Base-by-base conservation (phyloP, 2,797 vertebrate genomes). In the Sebastes iracundus region DNA sequence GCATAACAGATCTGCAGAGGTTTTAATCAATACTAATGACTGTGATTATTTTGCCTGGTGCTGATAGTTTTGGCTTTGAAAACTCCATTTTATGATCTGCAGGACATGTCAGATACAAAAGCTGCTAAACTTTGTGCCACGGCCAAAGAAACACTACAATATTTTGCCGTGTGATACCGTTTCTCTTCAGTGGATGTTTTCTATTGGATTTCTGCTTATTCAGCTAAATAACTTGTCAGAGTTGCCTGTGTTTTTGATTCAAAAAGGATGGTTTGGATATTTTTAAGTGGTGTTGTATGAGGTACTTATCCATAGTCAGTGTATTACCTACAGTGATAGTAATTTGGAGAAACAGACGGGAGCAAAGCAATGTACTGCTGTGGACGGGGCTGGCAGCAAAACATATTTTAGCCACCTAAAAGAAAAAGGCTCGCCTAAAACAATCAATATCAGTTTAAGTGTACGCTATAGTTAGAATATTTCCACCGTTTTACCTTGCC, bases 11-110 rank as follows among this genome's bases (percentile, higher is more conserved):
- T 68, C 56, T 60, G 42, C 12, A 46, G 49, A 33, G 32, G 38
- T 35, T 64, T 70, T 64, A 56, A 77, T 84, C 70, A 8, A 66
- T 75, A 35, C 9, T 68, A 79, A 83, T 63, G 12, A 60, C 35
- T 4, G 18, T 61, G n/a, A 30, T 72, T 52, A 25, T 32, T 79
- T 68, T 42, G 46, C 9, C n/a, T 12, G 18, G 7, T 61, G 58
- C n/a, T 16, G 22, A 52, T 80, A 18, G 16, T 63, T 80, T 60
- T 62, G 55, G 3, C 27, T 28, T 53, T 4, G 13, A 52, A 71
- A 75, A 46, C 14, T 42, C 23, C 13, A 22, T 27, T 46, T 64
- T 55, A 42, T 75, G 20, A 20, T 46, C 23, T 4, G 13, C 20
- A 25, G 30, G 3, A 56, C 74, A 30, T 67, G 75, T 64, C 61